phyloP scores from a whole-genome alignment of 2,888 invertebrate genomes.

The Herminia tarsipennalis region DNA sequence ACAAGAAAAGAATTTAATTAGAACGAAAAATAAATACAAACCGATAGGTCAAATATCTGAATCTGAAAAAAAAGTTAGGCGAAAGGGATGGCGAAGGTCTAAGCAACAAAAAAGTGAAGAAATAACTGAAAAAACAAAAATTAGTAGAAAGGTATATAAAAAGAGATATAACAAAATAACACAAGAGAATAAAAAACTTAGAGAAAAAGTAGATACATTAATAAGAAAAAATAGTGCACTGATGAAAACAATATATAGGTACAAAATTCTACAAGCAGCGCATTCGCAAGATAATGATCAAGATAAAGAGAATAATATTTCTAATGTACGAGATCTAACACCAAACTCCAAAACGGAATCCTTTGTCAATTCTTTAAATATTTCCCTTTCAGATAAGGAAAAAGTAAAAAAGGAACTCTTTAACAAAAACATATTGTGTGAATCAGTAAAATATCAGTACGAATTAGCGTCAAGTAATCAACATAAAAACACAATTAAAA shows the following conservation, averaged over 20 bases:
- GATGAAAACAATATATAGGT: conserved; percentile 1
- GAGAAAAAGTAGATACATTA: too few species aligned
- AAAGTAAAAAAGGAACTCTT: background rate
- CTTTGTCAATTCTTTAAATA: conserved; percentile 2
- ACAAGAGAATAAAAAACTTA: background rate
- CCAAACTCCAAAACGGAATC: background rate
- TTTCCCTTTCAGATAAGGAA: conserved; percentile 1
- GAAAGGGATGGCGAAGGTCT: conserved; percentile 1
- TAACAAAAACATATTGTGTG: conserved; percentile 2
- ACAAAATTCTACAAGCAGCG: conserved; percentile 1
- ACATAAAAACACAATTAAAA: conserved; percentile 5
- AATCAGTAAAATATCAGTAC: background rate
- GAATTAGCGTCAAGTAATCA: background rate
- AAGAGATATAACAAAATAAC: background rate
- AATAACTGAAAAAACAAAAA: background rate
- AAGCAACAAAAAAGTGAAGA: background rate
- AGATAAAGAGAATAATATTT: conserved; percentile 1
- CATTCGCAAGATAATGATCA: background rate
- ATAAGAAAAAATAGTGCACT: too few species aligned
- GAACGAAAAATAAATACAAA: conserved; percentile 1
- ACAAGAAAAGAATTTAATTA: background rate
- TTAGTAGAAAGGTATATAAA: background rate
- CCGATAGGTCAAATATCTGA: background rate
- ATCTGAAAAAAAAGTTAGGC: conserved; percentile 2
- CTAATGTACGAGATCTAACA: background rate